phyloP scores from a whole-genome alignment of 2,797 vertebrate genomes.

The Chelidonichthys spinosus region DNA sequence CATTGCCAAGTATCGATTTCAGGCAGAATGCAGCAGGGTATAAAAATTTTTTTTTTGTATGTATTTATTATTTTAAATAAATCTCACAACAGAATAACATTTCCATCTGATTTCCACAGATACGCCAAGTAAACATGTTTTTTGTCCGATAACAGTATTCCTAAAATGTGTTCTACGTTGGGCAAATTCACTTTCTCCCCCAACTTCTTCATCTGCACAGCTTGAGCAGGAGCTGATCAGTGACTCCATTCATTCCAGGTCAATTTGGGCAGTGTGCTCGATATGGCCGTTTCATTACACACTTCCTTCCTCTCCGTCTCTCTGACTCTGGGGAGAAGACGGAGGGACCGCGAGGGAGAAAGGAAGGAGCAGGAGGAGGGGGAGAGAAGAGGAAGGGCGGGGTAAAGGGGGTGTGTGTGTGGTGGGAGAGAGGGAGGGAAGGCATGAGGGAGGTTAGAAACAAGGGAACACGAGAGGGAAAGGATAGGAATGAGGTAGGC shows the following conservation, averaged over 20 bases:
- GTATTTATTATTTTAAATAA: constrained; percentile 8
- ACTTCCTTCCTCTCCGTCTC: constrained; percentile 74
- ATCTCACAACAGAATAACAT: background rate
- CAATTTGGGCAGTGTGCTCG: constrained; percentile 76
- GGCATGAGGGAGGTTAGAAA: constrained; percentile 16
- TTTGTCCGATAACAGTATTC: constrained; percentile 18
- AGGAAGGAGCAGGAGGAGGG: constrained; percentile 41
- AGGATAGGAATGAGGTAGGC: background rate
- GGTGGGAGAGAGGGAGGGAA: constrained; percentile 7
- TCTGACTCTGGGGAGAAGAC: constrained; percentile 45
- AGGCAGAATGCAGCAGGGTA: constrained; percentile 1
- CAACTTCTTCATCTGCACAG: constrained; percentile 38
- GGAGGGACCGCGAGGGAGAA: constrained; percentile 19
- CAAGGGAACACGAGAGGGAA: constrained; percentile 2
- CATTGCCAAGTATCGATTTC: constrained; percentile 33
- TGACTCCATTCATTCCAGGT: constrained; percentile 80
- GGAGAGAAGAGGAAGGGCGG: constrained; percentile 21
- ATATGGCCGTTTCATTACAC: constrained; percentile 75
- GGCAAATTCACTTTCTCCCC: constrained; percentile 20
- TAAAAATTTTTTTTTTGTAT: background rate
- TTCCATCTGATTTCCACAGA: constrained; percentile 1
- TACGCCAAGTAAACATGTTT: constrained; percentile 17
- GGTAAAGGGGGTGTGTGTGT: background rate
- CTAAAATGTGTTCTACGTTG: constrained; percentile 25
- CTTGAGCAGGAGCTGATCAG: constrained; percentile 68